Base-by-base conservation (phyloP, 2,888 invertebrate species). In the Brenthis daphne region DNA sequence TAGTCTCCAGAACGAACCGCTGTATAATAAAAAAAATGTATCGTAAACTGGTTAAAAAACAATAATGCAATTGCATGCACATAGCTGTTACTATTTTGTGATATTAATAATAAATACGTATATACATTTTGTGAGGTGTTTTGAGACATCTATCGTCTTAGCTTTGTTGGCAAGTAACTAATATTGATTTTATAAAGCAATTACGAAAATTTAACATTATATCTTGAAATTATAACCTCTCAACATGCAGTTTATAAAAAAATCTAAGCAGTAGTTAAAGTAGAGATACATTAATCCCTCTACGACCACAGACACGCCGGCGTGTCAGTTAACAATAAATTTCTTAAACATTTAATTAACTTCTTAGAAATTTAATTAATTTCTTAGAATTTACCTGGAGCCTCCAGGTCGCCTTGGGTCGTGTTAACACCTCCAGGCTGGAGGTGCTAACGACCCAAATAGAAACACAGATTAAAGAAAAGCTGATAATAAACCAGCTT, bases 1-100 rank as follows among this genome's bases (percentile, higher is more conserved):
- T 99, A 99, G 91, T 99, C 99, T 20, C 99, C 99, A 71, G 99
- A 99, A 64, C 99, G 96, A 70, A 99, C 96, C 64, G 99, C 99
- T 99, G 93, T 85, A 88, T 77, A 79, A 56, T 74, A 78, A 65
- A 67, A 54, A 54, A 33, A 50, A n/a, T 57, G 54, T 53, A 14
- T 51, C 50, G 43, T 48, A 20, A 50, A 51, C 37, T 11, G 54
- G 3, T 5, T 33, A 64, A 3, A n/a, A 53, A 43, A 24, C 65
- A 50, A 63, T 37, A 12, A 13, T 57, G 20, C n/a, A 29, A 58
- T 43, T 20, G 43, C 68, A 67, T 70, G 72, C 70, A 65, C 33
- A 50, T 60, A 60, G 37, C 37, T 43, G 37, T 50, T 50, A 33
- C 16, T 60, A 12, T n/a, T 50, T 11, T 5, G 29, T 50, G 29